Conservation (phyloP, 2,888 invertebrate genomes). For the Osedax frankpressi region DNA sequence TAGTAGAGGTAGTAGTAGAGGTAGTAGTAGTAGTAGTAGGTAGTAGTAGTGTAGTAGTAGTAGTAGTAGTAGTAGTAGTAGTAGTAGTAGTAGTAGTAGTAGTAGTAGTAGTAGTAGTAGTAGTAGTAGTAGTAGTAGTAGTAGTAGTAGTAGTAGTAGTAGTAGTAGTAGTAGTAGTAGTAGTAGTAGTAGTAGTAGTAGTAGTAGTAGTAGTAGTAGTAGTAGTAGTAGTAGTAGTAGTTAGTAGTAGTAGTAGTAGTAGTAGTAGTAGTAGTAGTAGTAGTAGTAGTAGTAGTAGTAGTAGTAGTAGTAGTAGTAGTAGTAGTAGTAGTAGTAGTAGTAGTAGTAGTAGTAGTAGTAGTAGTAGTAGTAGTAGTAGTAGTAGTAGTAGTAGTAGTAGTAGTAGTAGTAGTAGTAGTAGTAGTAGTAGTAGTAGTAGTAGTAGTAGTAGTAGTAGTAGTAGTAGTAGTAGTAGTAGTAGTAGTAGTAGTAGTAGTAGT, state of each 20-base stretch:
- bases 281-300: slow-evolving; percentile 22
- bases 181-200: slow-evolving; percentile 23
- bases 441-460: slow-evolving; percentile 22
- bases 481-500: slow-evolving; percentile 22
- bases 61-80: slow-evolving; percentile 22
- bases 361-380: slow-evolving; percentile 22
- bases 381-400: slow-evolving; percentile 21
- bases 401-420: slow-evolving; percentile 22
- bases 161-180: slow-evolving; percentile 22
- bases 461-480: slow-evolving; percentile 23
- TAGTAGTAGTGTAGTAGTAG: slow-evolving; percentile 22
- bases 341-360: slow-evolving; percentile 22
- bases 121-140: slow-evolving; percentile 22
- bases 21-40: too few species aligned
- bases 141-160: slow-evolving; percentile 23
- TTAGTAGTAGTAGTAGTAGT: too few species aligned
- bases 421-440: slow-evolving; percentile 22
- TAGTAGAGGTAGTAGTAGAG: too few species aligned
- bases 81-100: slow-evolving; percentile 22
- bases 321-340: slow-evolving; percentile 23
- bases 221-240: slow-evolving; percentile 22
- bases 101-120: slow-evolving; percentile 23
- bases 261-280: slow-evolving; percentile 22
- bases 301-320: slow-evolving; percentile 22
- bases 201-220: slow-evolving; percentile 22